Evolutionary conservation across 1,140 invertebrate species (phyloP).

Genomic region (Bombus pascuorum): DNA sequence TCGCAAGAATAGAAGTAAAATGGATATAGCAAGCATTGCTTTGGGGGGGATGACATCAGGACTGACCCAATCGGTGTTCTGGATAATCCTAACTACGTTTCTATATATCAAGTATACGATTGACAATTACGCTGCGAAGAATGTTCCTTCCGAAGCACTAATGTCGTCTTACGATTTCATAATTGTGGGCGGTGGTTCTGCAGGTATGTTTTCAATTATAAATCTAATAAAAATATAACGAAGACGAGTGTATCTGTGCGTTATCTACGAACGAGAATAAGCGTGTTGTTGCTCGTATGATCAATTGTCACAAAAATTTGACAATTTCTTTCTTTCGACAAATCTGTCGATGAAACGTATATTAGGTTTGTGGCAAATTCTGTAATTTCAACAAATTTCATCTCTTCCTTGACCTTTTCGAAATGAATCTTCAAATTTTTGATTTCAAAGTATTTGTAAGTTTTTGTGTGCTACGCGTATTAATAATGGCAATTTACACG

Average conservation of each 20-base stretch:
- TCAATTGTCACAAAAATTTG: too few species aligned
- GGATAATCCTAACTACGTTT: conserved; percentile 89
- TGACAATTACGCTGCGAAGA: conserved; percentile 44
- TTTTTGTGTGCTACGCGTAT: too few species aligned
- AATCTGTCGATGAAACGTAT: too few species aligned
- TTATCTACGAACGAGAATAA: too few species aligned
- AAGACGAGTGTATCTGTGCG: not conserved
- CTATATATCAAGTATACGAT: conserved; percentile 92
- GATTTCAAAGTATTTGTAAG: too few species aligned
- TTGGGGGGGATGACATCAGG: conserved; percentile 77
- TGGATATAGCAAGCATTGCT: conserved; percentile 75
- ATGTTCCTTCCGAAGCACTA: conserved; percentile 85
- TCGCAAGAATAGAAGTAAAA: conserved; percentile 30
- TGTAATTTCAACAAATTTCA: too few species aligned
- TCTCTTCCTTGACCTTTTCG: too few species aligned
- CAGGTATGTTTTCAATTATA: conserved; percentile 85
- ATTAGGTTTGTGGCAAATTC: too few species aligned
- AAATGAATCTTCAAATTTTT: not conserved
- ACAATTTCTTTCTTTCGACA: too few species aligned
- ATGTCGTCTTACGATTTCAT: conserved; percentile 92
- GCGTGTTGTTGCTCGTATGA: too few species aligned
- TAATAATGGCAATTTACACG: not conserved
- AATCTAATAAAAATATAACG: not conserved
- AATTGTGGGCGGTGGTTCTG: conserved; percentile 96
- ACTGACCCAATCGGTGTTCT: conserved; percentile 87